Evolutionary conservation across 2,113 vertebrate genomes (phyloP).

Genomic region (Taxidea taxus): DNA sequence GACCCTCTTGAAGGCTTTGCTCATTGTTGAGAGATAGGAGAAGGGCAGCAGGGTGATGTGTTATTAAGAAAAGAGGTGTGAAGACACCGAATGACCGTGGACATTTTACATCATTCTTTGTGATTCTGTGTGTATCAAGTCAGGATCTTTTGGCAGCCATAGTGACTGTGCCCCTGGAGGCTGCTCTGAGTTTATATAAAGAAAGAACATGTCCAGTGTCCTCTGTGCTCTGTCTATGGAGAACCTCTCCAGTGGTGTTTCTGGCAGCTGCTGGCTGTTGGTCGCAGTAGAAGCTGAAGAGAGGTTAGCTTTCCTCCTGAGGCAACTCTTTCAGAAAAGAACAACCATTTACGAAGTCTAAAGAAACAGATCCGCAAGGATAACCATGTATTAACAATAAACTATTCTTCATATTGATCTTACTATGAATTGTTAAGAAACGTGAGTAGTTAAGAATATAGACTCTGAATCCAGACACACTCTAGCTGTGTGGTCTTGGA

Average conservation of each 20-base stretch:
- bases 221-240: neutral
- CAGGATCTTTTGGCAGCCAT: neutral
- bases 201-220: neutral
- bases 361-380: neutral
- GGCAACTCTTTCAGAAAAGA: neutral
- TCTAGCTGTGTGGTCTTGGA: neutral
- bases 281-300: neutral
- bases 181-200: neutral
- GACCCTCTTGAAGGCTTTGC: neutral
- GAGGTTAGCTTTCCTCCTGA: neutral
- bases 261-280: neutral
- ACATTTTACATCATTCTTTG: neutral
- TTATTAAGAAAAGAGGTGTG: neutral
- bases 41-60: neutral
- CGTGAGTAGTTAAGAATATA: neutral
- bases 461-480: neutral
- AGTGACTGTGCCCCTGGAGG: too few relatives aligned
- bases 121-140: neutral
- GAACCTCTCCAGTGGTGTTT: neutral
- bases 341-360: neutral
- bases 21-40: neutral
- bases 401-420: neutral
- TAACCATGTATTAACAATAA: neutral
- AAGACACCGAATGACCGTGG: neutral
- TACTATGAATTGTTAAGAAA: neutral